Base-by-base conservation (phyloP, 2,888 invertebrate species). In the Phyllotreta cruciferae region DNA sequence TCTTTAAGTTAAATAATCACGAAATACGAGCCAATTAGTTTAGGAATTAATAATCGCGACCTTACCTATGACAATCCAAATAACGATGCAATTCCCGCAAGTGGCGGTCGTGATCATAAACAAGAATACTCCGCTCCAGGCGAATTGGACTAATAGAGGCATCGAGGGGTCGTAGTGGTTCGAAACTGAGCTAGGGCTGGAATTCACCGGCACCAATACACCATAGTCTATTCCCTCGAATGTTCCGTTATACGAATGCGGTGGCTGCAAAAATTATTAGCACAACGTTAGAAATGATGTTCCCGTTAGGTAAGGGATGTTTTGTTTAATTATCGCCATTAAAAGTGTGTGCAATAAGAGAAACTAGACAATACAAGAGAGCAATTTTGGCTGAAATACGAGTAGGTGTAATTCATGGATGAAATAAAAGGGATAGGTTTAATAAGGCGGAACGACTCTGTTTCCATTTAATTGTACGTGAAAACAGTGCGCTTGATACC, bases 1-100 rank as follows among this genome's bases (percentile, higher is more conserved):
- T 24, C 1, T 24, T 24, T 24, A 24, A 24, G 24, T 24, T 24
- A 24, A 24, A 24, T 1, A 24, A 24, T 24, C 24, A 24, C 24
- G 24, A 24, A 24, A 24, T 24, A 24, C 24, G 24, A 24, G 24
- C 24, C 24, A 24, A 24, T 24, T 24, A 24, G 24, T 24, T 24
- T 4, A 47, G 6, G 7, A 56, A 39, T 39, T 9, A 55, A 55
- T 41, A 60, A 38, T 7, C 24, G 24, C 24, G 44, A 50, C 63
- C 86, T 84, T 80, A 91, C 92, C 92, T 73, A 88, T 86, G 7
- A 96, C 94, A 73, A 96, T 96, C 96, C 96, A 96, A 72, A 96
- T 92, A 54, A 96, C 96, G 66, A 95, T 92, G 44, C 90, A 86
- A 76, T 96, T 96, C 14, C 96, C 96, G 0, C 91, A 89, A 47